A percentile compares a stretch with the other conserved stretches of the same genome.
Conservation (phyloP, 2,888 invertebrate species). For the Cataglyphis altisquamis region DNA sequence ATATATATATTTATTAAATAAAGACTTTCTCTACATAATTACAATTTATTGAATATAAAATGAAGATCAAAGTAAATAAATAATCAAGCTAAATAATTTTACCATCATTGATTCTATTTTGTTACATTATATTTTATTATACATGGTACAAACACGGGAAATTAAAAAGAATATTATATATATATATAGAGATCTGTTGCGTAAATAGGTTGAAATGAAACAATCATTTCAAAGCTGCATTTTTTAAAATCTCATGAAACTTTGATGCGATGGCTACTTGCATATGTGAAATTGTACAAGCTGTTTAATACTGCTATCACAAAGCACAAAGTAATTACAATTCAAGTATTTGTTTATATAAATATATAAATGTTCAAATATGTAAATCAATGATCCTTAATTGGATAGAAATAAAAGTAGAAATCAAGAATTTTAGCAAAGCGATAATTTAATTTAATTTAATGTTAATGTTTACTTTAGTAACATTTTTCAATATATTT, state of each 20-base stretch:
- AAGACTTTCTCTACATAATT: too few species aligned
- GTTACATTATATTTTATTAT: too few species aligned
- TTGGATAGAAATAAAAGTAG: not conserved
- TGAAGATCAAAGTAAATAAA: too few species aligned
- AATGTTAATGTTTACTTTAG: not conserved
- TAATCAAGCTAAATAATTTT: too few species aligned
- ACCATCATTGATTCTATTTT: too few species aligned
- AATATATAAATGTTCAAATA: not conserved
- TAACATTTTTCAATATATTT: not conserved
- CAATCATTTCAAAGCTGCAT: not conserved
- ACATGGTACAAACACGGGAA: not conserved
- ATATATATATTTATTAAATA: too few species aligned
- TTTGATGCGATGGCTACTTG: not conserved
- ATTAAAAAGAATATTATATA: not conserved
- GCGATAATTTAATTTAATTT: not conserved
- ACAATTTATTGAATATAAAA: too few species aligned
- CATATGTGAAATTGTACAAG: not conserved
- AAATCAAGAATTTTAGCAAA: not conserved
- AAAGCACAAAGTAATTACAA: conserved; percentile 18
- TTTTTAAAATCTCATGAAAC: conserved; percentile 26
- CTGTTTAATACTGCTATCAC: conserved; percentile 14
- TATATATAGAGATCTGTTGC: not conserved
- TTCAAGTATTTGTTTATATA: not conserved
- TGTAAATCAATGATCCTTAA: not conserved
- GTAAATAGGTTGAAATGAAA: not conserved